Evolutionary conservation across 2,888 invertebrate species (phyloP), one percentile per base, ranked within the genome.

Genomic region (Creontiades dilutus): DNA sequence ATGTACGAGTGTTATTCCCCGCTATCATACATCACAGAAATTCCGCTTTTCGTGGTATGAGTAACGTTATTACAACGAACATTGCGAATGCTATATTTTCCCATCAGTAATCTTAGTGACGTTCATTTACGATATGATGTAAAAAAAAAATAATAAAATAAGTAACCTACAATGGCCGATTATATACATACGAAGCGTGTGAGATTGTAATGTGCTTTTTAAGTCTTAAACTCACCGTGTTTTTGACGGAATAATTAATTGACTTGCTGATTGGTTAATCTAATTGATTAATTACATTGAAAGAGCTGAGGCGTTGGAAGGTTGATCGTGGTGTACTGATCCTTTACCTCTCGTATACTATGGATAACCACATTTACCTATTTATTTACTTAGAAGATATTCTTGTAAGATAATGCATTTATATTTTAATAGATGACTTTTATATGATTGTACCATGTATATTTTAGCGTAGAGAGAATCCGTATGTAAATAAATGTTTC

Each of bases 351-450:
- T 47, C 47, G 82, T 82, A 82, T 68, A 68, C 68, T 23, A 68
- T 48, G 82, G 52, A 27, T 82, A 47, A 82, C 82, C 47, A 27
- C 47, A 52, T 82, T 68, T 61, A 61, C 61, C 61, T 61, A 48
- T 81, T 81, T 82, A 47, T 47, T 82, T 82, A 52, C 47, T 82
- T 82, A 82, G 82, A 82, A 47, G 82, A 82, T 82, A 82, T 82
- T 82, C 82, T 82, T 82, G 82, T 82, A 82, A 47, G 23, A 82
- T 82, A 78, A 82, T 82, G 82, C 82, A 82, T 82, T 82, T 82
- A 82, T 82, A 82, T 82, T 82, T 82, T 82, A 82, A 82, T 82
- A 82, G 82, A 82, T 52, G 47, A 82, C 82, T 82, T 82, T 82
- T 82, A 82, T 82, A 82, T 52, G 82, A 52, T 82, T 82, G 82